These are phyloP conservation scores for Enteromius afrohamiltoni DNA, from an alignment of 2,797 vertebrate genomes.

Conservation along the genomic window DNA sequence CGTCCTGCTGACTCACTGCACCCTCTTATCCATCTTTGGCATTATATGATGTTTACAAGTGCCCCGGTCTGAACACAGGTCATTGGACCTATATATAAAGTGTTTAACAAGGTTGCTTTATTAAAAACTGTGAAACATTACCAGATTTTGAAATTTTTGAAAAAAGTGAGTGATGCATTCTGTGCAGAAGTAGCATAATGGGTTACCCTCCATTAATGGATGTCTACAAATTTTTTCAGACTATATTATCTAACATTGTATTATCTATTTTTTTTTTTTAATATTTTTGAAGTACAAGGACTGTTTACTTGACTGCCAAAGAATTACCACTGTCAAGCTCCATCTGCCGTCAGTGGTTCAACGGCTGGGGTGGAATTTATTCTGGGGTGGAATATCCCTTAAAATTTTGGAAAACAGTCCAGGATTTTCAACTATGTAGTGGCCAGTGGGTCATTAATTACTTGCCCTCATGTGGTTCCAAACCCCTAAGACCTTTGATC, in stretches of 20 bases:
- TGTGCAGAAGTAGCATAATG: neutral
- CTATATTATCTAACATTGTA: neutral
- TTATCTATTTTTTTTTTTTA: neutral
- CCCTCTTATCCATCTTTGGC: slow-evolving; percentile 40
- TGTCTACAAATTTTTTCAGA: neutral
- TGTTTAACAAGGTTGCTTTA: neutral
- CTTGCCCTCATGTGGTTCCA: no score
- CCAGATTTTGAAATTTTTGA: neutral
- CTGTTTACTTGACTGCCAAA: neutral
- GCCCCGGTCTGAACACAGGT: slow-evolving; percentile 17
- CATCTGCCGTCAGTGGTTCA: no score
- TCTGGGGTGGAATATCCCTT: no score
- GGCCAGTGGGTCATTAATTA: no score
- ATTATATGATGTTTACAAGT: slow-evolving; percentile 20
- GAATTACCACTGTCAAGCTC: no score
- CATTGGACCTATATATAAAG: neutral
- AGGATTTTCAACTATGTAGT: no score
- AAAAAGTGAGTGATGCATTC: neutral
- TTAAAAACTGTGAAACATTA: neutral
- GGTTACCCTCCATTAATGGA: neutral
- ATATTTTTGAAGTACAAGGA: neutral
- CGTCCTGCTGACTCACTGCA: slow-evolving; percentile 40
- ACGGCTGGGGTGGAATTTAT: no score
- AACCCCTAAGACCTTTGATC: no score
- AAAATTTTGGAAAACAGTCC: no score